Evolutionary conservation across 2,888 invertebrate genomes (phyloP), one percentile per base, ranked within the genome.

Genomic region (Orthosia cruda): DNA sequence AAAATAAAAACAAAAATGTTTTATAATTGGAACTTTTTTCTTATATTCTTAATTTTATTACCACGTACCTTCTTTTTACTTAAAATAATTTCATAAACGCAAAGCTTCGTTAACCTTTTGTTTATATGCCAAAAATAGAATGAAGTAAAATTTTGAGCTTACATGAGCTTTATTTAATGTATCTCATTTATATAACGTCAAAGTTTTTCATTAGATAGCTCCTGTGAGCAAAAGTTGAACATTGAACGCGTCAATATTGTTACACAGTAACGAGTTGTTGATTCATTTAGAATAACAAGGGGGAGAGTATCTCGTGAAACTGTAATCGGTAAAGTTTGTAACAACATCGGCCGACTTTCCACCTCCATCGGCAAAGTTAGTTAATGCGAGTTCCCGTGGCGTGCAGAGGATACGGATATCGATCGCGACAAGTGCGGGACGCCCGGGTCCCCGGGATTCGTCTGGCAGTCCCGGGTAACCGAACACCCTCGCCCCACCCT

Each of bases 291-390:
- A 91, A 92, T 90, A 91, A 92, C 91, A 92, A 92, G 91, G 91
- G 91, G 86, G 90, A 91, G 91, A 92, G 92, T 92, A 91, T 90
- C 92, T 87, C 89, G 86, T 89, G 91, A 86, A 92, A 92, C 91
- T 93, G 89, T 96, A 96, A 96, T 96, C 95, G 95, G 89, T 91
- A 94, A 96, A 96, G 95, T 96, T 96, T 91, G 94, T 89, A 94
- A 94, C 94, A 95, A 94, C 94, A 95, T 93, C 94, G 95, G 91
- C 93, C 93, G 95, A 96, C 95, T 96, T 95, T 94, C 94, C 93
- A 94, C 93, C 93, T 95, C 93, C 91, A 91, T 91, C 91, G 91
- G 90, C 89, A 86, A 90, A 93, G 93, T 95, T 94, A 93, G 96
- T 95, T 95, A 95, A 95, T 95, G 93, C 91, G 94, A 94, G 95